These are phyloP conservation scores for Sminthurinus signatus DNA, from an alignment of 1,140 invertebrate species.

Conservation along the genomic window DNA sequence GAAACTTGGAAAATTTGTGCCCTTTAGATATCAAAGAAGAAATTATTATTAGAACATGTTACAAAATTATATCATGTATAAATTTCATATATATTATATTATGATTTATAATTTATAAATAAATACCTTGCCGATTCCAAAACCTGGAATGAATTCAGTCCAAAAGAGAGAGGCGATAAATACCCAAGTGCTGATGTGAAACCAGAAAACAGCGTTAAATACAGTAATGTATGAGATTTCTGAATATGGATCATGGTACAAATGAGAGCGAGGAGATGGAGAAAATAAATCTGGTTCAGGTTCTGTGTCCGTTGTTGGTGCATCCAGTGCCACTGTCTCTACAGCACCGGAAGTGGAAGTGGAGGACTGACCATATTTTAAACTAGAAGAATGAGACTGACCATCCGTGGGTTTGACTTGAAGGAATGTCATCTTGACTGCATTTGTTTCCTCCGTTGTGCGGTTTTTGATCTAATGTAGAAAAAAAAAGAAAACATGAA, in stretches of 20 bases:
- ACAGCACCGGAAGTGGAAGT: too few relatives aligned
- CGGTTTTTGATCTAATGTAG: too few relatives aligned
- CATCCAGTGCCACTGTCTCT: too few relatives aligned
- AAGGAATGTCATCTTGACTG: slow-evolving; percentile 28
- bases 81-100: too few relatives aligned
- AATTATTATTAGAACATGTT: not conserved
- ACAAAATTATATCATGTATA: too few relatives aligned
- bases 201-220: slow-evolving; percentile 33
- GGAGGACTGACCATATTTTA: too few relatives aligned
- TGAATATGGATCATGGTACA: slow-evolving; percentile 23
- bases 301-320: not conserved
- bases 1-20: not conserved
- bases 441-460: slow-evolving; percentile 22
- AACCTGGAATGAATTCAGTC: slow-evolving; percentile 37
- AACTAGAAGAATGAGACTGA: too few relatives aligned
- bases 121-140: slow-evolving; percentile 26
- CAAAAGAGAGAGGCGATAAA: slow-evolving; percentile 29
- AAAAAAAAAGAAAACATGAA: too few relatives aligned
- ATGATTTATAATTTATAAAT: too few relatives aligned
- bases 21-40: too few relatives aligned
- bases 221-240: slow-evolving; percentile 16
- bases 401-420: slow-evolving; percentile 5
- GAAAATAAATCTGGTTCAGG: not conserved
- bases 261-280: not conserved
- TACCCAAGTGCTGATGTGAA: slow-evolving; percentile 25